These are phyloP conservation scores for Megaustenia siamemsis DNA, from an alignment of 2,888 invertebrate species.

Conservation along the genomic window DNA sequence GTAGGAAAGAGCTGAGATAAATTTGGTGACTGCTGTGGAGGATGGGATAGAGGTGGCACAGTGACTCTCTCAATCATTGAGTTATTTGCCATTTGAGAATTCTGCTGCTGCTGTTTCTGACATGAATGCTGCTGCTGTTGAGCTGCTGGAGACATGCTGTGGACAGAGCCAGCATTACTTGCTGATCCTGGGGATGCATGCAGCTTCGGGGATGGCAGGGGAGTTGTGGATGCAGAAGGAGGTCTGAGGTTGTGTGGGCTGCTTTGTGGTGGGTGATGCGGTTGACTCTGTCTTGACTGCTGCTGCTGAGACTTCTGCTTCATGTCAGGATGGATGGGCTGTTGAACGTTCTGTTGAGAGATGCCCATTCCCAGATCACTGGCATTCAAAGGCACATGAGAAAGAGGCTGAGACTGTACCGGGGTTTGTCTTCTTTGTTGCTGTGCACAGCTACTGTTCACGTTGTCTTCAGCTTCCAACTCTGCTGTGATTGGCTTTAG, in stretches of 20 bases:
- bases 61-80: slow-evolving; percentile 19
- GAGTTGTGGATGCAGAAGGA: slow-evolving; percentile 51
- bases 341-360: slow-evolving; percentile 25
- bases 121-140: slow-evolving; percentile 49
- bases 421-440: slow-evolving; percentile 20
- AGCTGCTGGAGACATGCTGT: slow-evolving; percentile 54
- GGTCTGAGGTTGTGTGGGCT: slow-evolving; percentile 51
- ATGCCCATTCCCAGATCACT: slow-evolving; percentile 39
- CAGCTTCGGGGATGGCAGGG: slow-evolving; percentile 52
- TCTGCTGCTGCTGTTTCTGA: slow-evolving; percentile 46
- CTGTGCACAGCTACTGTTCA: slow-evolving; percentile 46
- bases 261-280: slow-evolving; percentile 49
- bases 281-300: slow-evolving; percentile 40
- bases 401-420: slow-evolving; percentile 39
- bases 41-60: slow-evolving; percentile 43
- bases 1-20: slow-evolving; percentile 43
- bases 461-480: slow-evolving; percentile 32
- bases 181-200: slow-evolving; percentile 54
- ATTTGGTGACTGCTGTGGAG: slow-evolving; percentile 44
- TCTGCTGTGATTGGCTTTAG: slow-evolving; percentile 54
- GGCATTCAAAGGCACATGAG: slow-evolving; percentile 41
- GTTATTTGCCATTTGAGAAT: slow-evolving; percentile 37
- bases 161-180: slow-evolving; percentile 50
- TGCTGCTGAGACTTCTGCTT: slow-evolving; percentile 47
- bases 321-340: slow-evolving; percentile 18